Evolutionary conservation across 1,140 invertebrate genomes (phyloP).

Genomic region (Drosophila teissieri): DNA sequence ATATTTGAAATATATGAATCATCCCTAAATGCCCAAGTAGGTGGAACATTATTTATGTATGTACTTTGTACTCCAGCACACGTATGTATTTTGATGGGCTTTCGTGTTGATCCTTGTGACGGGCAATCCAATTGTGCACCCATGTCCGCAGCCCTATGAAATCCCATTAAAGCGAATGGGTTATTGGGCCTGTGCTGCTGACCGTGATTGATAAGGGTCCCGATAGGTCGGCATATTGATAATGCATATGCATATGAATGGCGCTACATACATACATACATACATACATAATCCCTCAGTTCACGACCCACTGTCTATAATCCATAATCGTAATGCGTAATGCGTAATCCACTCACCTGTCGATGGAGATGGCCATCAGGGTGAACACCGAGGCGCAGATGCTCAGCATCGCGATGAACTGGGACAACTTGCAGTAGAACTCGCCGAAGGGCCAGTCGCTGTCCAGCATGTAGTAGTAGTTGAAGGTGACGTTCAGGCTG

Average conservation of each 20-base stretch:
- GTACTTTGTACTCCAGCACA: background rate
- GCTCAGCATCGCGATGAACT: constrained; percentile 96
- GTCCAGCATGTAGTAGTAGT: constrained; percentile 96
- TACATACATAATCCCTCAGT: background rate
- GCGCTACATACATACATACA: background rate
- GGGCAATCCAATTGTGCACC: constrained; percentile 28
- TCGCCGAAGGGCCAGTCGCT: constrained; percentile 97
- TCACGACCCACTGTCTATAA: too few species aligned
- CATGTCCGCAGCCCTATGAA: constrained; percentile 7
- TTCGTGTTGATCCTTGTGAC: constrained; percentile 19
- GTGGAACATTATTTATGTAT: constrained; percentile 33
- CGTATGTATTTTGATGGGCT: constrained; percentile 20
- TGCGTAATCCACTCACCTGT: constrained; percentile 90
- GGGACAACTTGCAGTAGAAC: constrained; percentile 96
- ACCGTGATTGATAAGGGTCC: constrained; percentile 42
- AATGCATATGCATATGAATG: constrained; percentile 16
- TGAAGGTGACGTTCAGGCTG: constrained; percentile 96
- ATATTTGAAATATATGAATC: constrained; percentile 19
- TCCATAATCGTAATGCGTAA: too few species aligned
- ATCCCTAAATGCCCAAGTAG: constrained; percentile 10
- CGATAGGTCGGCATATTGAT: constrained; percentile 4
- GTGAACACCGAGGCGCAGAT: constrained; percentile 97
- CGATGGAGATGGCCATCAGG: constrained; percentile 97
- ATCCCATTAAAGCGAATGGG: constrained; percentile 41
- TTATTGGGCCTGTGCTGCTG: constrained; percentile 10